phyloP scores from a whole-genome alignment of 2,888 invertebrate genomes.

The Ectemnius continuus region DNA sequence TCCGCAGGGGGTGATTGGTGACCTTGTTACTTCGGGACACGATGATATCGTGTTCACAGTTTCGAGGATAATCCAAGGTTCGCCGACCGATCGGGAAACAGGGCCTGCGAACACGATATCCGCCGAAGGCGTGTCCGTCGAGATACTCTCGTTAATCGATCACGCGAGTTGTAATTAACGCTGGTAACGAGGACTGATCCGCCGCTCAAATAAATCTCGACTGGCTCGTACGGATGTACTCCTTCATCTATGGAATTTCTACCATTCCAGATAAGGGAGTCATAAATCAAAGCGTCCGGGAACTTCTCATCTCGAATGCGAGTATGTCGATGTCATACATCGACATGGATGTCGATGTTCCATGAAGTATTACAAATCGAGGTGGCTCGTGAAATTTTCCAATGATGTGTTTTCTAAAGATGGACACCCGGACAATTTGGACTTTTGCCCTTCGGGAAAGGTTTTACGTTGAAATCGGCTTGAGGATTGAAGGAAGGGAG shows the following conservation, averaged over 20 bases:
- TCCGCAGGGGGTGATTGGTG: slow-evolving; percentile 46
- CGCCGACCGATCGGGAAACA: slow-evolving; percentile 24
- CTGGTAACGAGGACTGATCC: slow-evolving; percentile 12
- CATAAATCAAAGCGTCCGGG: not conserved
- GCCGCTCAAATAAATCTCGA: not conserved
- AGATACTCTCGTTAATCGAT: slow-evolving; percentile 39
- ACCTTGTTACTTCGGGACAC: slow-evolving; percentile 32
- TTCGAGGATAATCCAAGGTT: slow-evolving; percentile 41
- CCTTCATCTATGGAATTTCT: slow-evolving; percentile 7
- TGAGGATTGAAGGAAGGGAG: slow-evolving; percentile 9
- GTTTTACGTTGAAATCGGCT: not conserved
- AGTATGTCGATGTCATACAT: too few relatives aligned
- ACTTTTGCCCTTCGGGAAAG: slow-evolving; percentile 23
- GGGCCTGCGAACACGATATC: slow-evolving; percentile 7
- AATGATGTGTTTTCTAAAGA: too few relatives aligned
- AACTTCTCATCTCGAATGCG: not conserved
- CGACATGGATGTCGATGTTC: too few relatives aligned
- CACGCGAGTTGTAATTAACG: slow-evolving; percentile 25
- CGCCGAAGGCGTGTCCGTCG: slow-evolving; percentile 26
- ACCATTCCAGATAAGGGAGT: not conserved
- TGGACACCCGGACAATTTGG: slow-evolving; percentile 2
- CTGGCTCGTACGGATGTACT: slow-evolving; percentile 14
- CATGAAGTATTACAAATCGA: too few relatives aligned
- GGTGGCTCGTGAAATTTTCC: too few relatives aligned
- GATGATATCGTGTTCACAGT: slow-evolving; percentile 34